Conservation (phyloP, 2,888 invertebrate species). For the Arge pagana region DNA sequence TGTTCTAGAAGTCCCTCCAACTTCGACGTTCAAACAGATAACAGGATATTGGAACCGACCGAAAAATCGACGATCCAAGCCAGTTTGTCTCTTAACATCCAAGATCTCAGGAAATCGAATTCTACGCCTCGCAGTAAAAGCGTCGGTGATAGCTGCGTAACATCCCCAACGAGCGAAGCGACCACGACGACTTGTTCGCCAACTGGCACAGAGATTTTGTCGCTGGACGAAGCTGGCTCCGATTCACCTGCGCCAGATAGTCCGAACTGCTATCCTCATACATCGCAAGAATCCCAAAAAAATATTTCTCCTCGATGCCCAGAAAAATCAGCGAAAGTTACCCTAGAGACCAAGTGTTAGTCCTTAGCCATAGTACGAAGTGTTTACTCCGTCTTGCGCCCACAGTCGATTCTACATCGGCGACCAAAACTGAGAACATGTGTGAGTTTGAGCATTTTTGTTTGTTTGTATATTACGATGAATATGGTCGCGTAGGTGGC, state of each 20-base stretch:
- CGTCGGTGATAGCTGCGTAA: conserved; percentile 50
- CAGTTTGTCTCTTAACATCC: conserved; percentile 45
- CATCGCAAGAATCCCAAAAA: conserved; percentile 17
- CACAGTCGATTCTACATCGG: no score
- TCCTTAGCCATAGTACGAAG: conserved; percentile 8
- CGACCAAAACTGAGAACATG: no score
- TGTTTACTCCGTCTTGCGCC: no score
- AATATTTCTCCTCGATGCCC: neutral
- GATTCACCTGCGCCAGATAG: conserved; percentile 24
- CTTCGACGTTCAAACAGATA: conserved; percentile 28
- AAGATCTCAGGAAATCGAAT: conserved; percentile 38
- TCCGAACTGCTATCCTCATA: neutral
- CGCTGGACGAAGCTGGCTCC: conserved; percentile 45
- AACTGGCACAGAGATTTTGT: conserved; percentile 49
- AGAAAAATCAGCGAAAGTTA: conserved; percentile 1
- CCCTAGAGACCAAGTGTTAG: conserved; percentile 11
- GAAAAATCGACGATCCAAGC: conserved; percentile 43
- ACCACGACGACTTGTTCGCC: conserved; percentile 48
- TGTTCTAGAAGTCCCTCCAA: conserved; percentile 46
- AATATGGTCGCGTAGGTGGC: no score
- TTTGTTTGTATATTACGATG: no score
- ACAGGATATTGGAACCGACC: neutral
- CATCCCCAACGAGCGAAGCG: conserved; percentile 50
- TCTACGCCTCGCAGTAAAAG: conserved; percentile 44
- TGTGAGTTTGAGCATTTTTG: no score